A percentile compares a stretch with the other conserved stretches of the same genome.
Conservation (phyloP, 2,888 invertebrate genomes). For the Beris morrisii region DNA sequence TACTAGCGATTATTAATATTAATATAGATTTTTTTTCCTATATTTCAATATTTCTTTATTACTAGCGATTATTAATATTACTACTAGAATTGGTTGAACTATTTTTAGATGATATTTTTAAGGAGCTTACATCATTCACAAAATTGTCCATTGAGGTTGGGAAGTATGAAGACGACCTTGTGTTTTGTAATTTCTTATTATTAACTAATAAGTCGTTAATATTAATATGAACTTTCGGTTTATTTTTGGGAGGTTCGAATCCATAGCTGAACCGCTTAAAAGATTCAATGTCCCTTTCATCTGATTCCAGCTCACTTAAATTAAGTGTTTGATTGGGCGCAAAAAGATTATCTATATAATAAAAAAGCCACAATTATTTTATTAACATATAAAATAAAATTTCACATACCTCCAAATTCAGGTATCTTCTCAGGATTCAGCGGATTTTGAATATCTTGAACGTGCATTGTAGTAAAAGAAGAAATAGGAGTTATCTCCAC, state of each 20-base stretch:
- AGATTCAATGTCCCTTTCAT: conserved; percentile 80
- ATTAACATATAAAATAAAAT: no score
- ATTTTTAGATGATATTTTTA: no score
- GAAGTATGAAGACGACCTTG: conserved; percentile 51
- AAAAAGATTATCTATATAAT: conserved; percentile 66
- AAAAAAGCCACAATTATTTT: background rate
- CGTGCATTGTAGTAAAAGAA: background rate
- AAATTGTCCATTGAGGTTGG: conserved; percentile 44
- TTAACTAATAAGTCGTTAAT: conserved; percentile 72
- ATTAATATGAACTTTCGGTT: conserved; percentile 78
- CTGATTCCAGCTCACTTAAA: conserved; percentile 75
- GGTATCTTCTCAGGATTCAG: no score
- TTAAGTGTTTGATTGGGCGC: conserved; percentile 79
- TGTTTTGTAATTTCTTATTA: conserved; percentile 40
- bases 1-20: no score
- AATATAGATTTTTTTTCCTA: no score
- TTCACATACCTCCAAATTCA: no score
- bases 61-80: no score
- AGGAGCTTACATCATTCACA: no score
- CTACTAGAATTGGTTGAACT: no score
- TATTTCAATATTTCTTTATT: no score
- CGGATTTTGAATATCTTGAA: no score
- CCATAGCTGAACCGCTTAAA: conserved; percentile 86
- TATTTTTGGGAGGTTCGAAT: conserved; percentile 75
- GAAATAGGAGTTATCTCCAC: conserved; percentile 55